Base-by-base conservation (phyloP, 2,113 vertebrate genomes). In the Sebastes fasciatus region DNA sequence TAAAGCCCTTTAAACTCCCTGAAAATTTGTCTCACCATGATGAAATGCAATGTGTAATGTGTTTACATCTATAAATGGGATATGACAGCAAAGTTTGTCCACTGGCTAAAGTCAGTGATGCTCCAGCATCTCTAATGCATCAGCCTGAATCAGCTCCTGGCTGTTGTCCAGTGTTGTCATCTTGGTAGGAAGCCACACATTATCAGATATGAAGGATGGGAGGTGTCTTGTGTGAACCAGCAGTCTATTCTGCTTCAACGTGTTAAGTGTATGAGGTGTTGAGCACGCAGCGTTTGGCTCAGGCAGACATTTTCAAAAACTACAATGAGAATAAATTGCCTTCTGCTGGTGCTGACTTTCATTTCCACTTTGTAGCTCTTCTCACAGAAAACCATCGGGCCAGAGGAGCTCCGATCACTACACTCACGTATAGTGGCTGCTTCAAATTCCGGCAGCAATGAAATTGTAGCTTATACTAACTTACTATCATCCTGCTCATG, bases 291-390 rank as follows among this genome's bases (percentile, higher is more conserved):
- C 10, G 42, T 34, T 62, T 55, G 48, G 80, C 40, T 69, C 65
- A 62, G 63, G 34, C n/a, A n/a, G 46, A 57, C 19, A 46, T 68
- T 66, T 61, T 68, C n/a, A 45, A 21, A 34, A 49, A 60, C 70
- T n/a, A 68, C 54, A 60, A 43, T 51, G 34, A 52, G 52, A 66
- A 42, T 26, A 57, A 58, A 80, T 66, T 74, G 62, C 61, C 45
- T 66, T 66, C 65, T 58, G 49, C 80, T 6, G 48, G 21, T 23
- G 73, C 48, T 48, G 65, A 55, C 64, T 70, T 57, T 70, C 71
- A 75, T 46, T 63, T 62, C 52, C 65, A 57, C 11, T 69, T 5
- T 8, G 21, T 4, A 17, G 16, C 55, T 52, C 40, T 34, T 16
- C 72, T 21, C 72, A 14, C 54, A 34, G 46, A 34, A 21, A 63